These are phyloP conservation scores for Sceloporus tristichus DNA, from an alignment of 2,113 vertebrate genomes.

Conservation along the genomic window DNA sequence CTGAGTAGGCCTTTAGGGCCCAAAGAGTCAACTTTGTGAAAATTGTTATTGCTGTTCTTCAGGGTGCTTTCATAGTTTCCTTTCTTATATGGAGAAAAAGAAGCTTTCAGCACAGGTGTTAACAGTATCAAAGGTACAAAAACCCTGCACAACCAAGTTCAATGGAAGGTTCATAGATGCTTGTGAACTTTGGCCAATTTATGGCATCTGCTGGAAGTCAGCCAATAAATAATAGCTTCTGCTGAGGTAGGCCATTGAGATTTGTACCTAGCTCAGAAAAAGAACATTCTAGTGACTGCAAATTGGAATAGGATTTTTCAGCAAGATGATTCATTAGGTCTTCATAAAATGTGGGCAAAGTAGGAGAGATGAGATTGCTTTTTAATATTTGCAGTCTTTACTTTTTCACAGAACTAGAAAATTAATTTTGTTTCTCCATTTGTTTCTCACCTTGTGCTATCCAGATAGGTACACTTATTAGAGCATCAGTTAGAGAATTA, in stretches of 20 bases:
- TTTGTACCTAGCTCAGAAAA: not conserved
- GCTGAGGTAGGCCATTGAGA: not conserved
- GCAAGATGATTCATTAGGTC: not conserved
- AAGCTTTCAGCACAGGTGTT: not conserved
- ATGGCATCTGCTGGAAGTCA: conserved; percentile 8
- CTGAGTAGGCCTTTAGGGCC: not conserved
- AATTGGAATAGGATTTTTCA: conserved; percentile 1
- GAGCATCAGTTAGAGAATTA: not conserved
- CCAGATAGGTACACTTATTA: not conserved
- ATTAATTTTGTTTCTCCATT: not conserved
- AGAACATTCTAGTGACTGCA: not conserved
- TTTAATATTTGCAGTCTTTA: not conserved
- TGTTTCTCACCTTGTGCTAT: not conserved
- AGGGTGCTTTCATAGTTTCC: not conserved
- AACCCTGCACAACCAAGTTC: not conserved
- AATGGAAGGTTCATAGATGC: conserved; percentile 13
- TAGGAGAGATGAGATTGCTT: not conserved
- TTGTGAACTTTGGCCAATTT: conserved; percentile 39
- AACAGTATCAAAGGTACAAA: not conserved
- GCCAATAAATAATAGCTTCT: conserved; percentile 16
- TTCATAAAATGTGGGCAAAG: not conserved
- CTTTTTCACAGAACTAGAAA: not conserved
- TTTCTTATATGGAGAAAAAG: conserved; percentile 2
- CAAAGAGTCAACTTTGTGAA: not conserved
- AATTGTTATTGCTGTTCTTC: conserved; percentile 17